Conservation (phyloP, 2,113 vertebrate genomes). For the Paraplagusia blochii region DNA sequence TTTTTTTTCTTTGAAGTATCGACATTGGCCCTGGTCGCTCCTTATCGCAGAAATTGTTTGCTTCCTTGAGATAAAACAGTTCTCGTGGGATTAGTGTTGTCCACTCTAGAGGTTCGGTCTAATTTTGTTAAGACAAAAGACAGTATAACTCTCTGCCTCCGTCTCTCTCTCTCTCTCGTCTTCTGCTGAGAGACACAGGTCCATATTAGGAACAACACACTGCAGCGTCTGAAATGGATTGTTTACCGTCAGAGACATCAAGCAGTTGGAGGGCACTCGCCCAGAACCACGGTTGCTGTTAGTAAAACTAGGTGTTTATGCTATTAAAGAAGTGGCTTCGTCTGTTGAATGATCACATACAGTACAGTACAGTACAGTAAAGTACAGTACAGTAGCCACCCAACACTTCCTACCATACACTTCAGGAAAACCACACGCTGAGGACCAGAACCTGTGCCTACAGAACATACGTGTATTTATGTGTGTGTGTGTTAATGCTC, state of each 20-base stretch:
- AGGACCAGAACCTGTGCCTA: not conserved
- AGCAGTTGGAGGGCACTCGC: constrained; percentile 39
- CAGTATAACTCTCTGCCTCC: constrained; percentile 3
- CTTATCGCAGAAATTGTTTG: constrained; percentile 9
- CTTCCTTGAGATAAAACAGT: constrained; percentile 11
- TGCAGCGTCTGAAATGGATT: constrained; percentile 31
- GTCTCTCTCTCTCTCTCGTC: not conserved
- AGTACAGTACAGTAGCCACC: not conserved
- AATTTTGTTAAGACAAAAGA: constrained; percentile 22
- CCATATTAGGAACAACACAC: constrained; percentile 62
- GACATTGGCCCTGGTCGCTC: constrained; percentile 7
- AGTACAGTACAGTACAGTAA: no score
- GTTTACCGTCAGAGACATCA: constrained; percentile 54
- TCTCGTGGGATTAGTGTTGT: constrained; percentile 10
- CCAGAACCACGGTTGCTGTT: constrained; percentile 24
- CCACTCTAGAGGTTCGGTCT: constrained; percentile 7
- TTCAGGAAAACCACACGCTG: constrained; percentile 3
- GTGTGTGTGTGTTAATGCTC: not conserved
- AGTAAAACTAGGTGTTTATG: not conserved
- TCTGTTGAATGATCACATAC: not conserved
- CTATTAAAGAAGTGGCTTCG: constrained; percentile 8
- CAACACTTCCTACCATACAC: not conserved
- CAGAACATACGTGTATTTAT: not conserved
- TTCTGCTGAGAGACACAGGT: constrained; percentile 43
- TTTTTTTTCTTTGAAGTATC: no score